Percentiles rank a stretch among this genome's conserved stretches.
phyloP scores from a whole-genome alignment of 1,140 invertebrate species.

The Eupristina koningsbergeri region DNA sequence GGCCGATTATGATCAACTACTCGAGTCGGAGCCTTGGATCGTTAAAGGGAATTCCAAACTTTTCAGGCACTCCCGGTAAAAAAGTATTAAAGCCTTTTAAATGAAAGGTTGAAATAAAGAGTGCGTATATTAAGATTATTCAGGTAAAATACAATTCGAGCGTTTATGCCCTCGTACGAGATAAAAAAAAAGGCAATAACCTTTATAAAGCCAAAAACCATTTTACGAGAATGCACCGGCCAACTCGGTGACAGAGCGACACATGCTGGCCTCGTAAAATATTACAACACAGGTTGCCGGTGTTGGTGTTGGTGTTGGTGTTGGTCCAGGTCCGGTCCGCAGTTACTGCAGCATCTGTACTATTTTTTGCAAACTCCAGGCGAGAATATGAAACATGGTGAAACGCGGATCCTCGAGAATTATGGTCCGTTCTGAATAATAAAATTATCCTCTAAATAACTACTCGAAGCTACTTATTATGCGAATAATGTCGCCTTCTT shows the following conservation, averaged over 20 bases:
- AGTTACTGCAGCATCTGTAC: background rate
- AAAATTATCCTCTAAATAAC: slow-evolving; percentile 6
- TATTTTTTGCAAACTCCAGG: background rate
- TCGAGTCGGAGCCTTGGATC: background rate
- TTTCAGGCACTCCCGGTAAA: background rate
- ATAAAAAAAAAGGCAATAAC: background rate
- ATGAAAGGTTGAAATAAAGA: background rate
- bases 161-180: background rate
- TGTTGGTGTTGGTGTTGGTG: no score
- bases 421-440: background rate
- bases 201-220: background rate
- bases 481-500: background rate
- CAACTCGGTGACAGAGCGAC: slow-evolving; percentile 41
- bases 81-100: background rate
- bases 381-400: slow-evolving; percentile 1
- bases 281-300: slow-evolving; percentile 23
- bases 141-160: slow-evolving; percentile 10
- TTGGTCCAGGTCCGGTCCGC: background rate
- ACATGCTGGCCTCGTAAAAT: slow-evolving; percentile 46
- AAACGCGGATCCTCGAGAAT: background rate
- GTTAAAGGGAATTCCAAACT: background rate
- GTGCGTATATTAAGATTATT: background rate
- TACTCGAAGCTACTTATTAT: background rate
- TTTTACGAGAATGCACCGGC: slow-evolving; percentile 15
- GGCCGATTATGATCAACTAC: background rate